These are phyloP conservation scores for Malurus splendens DNA, from an alignment of 2,797 vertebrate species.

Conservation along the genomic window DNA sequence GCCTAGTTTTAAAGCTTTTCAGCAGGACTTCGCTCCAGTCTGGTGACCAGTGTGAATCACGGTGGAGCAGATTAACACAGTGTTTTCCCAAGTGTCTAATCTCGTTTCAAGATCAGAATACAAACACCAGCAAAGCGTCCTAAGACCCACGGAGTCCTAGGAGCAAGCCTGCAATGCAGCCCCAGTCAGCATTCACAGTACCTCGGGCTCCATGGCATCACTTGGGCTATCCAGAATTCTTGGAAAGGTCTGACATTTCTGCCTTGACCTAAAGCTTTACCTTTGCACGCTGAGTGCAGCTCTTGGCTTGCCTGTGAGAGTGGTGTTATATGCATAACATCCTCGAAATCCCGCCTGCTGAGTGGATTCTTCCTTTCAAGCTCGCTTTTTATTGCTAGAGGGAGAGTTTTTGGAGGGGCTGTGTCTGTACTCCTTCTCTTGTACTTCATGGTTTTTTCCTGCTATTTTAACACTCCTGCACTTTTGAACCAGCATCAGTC, in stretches of 20 bases:
- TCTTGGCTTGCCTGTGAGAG: neutral
- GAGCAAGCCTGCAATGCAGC: neutral
- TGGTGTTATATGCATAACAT: neutral
- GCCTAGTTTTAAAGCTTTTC: slow-evolving; percentile 54
- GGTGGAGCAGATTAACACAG: slow-evolving; percentile 14
- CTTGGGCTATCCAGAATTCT: slow-evolving; percentile 6
- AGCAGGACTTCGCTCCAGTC: slow-evolving; percentile 19
- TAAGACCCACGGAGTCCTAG: neutral
- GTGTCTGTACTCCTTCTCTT: neutral
- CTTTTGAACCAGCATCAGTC: neutral
- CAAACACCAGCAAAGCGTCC: slow-evolving; percentile 52
- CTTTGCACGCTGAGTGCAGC: slow-evolving; percentile 38
- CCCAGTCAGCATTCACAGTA: neutral
- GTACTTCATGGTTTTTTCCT: neutral
- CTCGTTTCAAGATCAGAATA: slow-evolving; percentile 41
- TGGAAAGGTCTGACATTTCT: slow-evolving; percentile 21
- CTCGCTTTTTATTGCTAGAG: neutral
- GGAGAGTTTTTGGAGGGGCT: neutral
- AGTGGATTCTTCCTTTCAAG: slow-evolving; percentile 24
- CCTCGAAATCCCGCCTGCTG: slow-evolving; percentile 19
- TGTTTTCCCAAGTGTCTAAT: slow-evolving; percentile 49
- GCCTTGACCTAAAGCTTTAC: slow-evolving; percentile 8
- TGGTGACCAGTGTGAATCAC: slow-evolving; percentile 39
- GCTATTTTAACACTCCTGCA: neutral
- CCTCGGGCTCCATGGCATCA: neutral